phyloP scores from a whole-genome alignment of 2,888 invertebrate genomes.

The Taenaris catops region DNA sequence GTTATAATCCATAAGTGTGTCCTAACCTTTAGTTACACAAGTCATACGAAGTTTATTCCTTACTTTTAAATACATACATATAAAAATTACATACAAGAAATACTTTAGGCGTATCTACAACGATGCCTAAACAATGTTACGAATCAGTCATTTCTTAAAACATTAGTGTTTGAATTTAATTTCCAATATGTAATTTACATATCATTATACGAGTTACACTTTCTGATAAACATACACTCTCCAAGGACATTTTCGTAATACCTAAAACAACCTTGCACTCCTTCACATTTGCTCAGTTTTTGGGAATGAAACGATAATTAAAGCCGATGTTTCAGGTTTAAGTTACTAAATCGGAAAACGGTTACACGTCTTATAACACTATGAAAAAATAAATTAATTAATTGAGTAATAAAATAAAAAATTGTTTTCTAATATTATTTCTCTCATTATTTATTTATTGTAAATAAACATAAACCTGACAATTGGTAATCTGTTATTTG shows the following conservation, averaged over 20 bases:
- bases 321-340: neutral
- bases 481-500: no score
- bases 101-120: constrained; percentile 59
- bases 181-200: constrained; percentile 14
- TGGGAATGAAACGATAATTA: constrained; percentile 1
- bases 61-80: constrained; percentile 38
- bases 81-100: constrained; percentile 54
- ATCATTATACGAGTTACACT: constrained; percentile 11
- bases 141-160: constrained; percentile 71
- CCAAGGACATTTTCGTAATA: constrained; percentile 6
- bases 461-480: no score
- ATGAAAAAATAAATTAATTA: no score
- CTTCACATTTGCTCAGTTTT: constrained; percentile 9
- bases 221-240: constrained; percentile 4
- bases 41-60: constrained; percentile 30
- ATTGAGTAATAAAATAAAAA: no score
- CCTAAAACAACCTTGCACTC: constrained; percentile 1
- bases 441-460: no score
- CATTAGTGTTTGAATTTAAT: constrained; percentile 33
- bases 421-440: no score
- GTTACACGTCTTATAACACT: no score
- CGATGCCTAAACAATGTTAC: constrained; percentile 56
- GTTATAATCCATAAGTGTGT: no score
- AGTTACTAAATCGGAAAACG: constrained; percentile 4
- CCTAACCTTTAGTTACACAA: constrained; percentile 30